These are phyloP conservation scores for Spheniscus humboldti DNA, from an alignment of 2,797 vertebrate genomes.

Conservation along the genomic window DNA sequence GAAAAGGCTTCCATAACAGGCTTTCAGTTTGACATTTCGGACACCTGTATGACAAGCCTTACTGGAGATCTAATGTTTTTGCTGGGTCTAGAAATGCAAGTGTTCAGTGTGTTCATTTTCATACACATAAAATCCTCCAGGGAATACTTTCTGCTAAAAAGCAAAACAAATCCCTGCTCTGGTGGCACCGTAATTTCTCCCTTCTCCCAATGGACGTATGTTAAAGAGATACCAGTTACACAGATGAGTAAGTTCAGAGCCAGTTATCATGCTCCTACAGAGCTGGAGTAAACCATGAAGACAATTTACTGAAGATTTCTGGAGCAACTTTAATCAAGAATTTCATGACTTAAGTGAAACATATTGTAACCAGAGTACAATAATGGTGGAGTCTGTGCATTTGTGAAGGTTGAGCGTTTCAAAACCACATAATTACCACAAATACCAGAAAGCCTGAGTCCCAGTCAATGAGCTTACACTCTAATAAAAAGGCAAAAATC, in stretches of 20 bases:
- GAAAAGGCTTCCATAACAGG: background rate
- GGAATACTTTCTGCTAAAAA: background rate
- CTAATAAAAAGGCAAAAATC: background rate
- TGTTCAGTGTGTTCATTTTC: background rate
- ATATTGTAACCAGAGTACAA: background rate
- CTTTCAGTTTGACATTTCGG: background rate
- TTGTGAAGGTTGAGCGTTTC: background rate
- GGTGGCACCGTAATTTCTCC: rapidly evolving
- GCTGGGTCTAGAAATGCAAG: background rate
- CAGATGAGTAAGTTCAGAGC: background rate
- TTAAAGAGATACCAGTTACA: background rate
- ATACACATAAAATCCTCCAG: background rate
- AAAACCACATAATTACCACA: background rate
- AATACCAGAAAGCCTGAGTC: background rate
- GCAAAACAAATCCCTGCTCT: background rate
- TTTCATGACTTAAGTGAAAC: background rate
- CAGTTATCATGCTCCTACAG: background rate
- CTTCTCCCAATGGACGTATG: rapidly evolving
- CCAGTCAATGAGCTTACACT: background rate
- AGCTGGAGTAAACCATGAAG: background rate
- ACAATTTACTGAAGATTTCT: background rate
- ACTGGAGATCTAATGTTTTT: background rate
- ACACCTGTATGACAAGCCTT: background rate
- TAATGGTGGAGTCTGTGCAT: rapidly evolving
- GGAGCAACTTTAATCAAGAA: background rate